Percentiles rank a stretch among this genome's conserved stretches.
These are phyloP conservation scores for Drosophila mojavensis DNA, from an alignment of 1,140 invertebrate species.

Conservation along the genomic window DNA sequence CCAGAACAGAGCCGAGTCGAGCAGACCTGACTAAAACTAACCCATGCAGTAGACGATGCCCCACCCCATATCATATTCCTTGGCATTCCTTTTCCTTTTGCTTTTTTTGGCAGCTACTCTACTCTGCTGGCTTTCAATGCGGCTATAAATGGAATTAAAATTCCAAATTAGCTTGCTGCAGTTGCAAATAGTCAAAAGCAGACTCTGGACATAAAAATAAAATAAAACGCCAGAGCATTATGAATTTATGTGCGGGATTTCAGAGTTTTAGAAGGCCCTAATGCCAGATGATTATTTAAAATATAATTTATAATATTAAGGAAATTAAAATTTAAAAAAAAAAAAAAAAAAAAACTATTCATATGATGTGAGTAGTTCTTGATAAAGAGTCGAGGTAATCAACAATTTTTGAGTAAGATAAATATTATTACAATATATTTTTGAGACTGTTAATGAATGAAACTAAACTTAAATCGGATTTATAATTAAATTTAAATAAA, in stretches of 20 bases:
- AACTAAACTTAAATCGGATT: too few relatives aligned
- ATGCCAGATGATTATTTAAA: too few relatives aligned
- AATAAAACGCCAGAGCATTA: not conserved
- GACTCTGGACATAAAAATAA: conserved; percentile 8
- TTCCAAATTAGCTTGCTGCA: conserved; percentile 73
- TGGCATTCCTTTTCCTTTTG: conserved; percentile 1
- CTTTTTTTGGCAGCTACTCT: conserved; percentile 60
- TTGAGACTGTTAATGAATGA: too few relatives aligned
- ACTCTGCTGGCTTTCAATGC: conserved; percentile 55
- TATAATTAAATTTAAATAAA: too few relatives aligned
- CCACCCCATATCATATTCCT: conserved; percentile 17
- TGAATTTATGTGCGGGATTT: conserved; percentile 4
- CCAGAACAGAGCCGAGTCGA: not conserved
- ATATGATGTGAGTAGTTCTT: too few relatives aligned
- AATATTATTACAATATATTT: too few relatives aligned
- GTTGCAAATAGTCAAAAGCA: conserved; percentile 37
- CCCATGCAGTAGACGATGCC: not conserved
- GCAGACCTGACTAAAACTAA: not conserved
- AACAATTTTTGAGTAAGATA: too few relatives aligned
- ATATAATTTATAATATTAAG: too few relatives aligned
- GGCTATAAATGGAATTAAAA: conserved; percentile 78
- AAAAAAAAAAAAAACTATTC: too few relatives aligned
- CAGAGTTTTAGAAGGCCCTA: not conserved
- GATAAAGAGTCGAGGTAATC: too few relatives aligned
- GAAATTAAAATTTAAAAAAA: too few relatives aligned